phyloP scores from a whole-genome alignment of 1,140 invertebrate genomes.

The Drosophila tristis region DNA sequence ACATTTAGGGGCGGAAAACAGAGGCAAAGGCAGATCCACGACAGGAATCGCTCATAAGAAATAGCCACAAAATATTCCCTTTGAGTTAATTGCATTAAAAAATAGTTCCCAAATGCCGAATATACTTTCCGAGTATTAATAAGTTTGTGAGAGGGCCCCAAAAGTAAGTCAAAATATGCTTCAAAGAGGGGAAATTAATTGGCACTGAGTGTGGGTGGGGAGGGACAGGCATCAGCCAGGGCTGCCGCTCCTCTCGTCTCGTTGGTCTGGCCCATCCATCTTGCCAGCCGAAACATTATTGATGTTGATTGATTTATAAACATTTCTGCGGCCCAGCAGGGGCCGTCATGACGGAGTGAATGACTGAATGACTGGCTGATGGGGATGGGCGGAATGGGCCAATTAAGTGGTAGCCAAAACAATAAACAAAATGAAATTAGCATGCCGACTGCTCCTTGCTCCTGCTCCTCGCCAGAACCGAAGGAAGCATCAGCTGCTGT shows the following conservation, averaged over 20 bases:
- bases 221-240: slow-evolving; percentile 22
- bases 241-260: slow-evolving; percentile 4
- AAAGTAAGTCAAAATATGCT: not conserved
- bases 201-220: slow-evolving; percentile 35
- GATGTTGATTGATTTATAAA: slow-evolving; percentile 83
- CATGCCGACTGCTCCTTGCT: slow-evolving; percentile 31
- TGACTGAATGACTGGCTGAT: too few species aligned
- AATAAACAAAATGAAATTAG: slow-evolving; percentile 81
- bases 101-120: too few species aligned
- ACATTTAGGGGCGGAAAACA: slow-evolving; percentile 31
- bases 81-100: too few species aligned
- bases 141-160: too few species aligned
- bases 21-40: not conserved
- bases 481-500: slow-evolving; percentile 53
- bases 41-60: too few species aligned
- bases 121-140: too few species aligned
- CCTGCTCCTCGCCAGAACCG: not conserved
- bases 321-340: slow-evolving; percentile 45
- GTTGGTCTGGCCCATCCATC: slow-evolving; percentile 55
- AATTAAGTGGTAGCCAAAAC: slow-evolving; percentile 78
- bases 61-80: too few species aligned
- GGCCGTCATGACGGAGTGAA: too few species aligned
- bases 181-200: slow-evolving; percentile 45
- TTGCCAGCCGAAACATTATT: slow-evolving; percentile 61
- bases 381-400: slow-evolving; percentile 31